These are phyloP conservation scores for Tricholauxania praeusta DNA, from an alignment of 2,888 invertebrate genomes.

Conservation along the genomic window DNA sequence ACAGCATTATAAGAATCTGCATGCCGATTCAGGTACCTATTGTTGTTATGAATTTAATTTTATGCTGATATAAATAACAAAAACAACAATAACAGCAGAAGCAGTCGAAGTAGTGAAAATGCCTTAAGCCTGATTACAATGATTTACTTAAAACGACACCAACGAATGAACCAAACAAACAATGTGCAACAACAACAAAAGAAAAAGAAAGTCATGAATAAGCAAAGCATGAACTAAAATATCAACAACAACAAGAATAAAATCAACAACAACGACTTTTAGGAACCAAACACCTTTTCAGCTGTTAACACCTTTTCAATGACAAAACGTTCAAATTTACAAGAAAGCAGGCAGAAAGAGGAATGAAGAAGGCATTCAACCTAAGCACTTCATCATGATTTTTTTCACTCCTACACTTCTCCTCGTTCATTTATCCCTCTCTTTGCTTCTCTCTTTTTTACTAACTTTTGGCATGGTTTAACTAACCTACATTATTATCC, in stretches of 20 bases:
- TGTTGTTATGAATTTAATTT: too few species aligned
- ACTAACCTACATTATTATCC: too few species aligned
- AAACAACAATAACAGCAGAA: not conserved
- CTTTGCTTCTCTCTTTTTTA: too few species aligned
- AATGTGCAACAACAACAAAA: not conserved
- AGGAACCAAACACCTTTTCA: slow-evolving; percentile 10
- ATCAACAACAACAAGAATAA: slow-evolving; percentile 1
- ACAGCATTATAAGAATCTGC: too few species aligned
- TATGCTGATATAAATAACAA: not conserved
- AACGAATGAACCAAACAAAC: slow-evolving; percentile 13
- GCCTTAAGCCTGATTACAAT: slow-evolving; percentile 24
- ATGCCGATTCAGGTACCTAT: too few species aligned
- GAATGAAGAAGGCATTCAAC: too few species aligned
- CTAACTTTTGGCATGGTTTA: too few species aligned
- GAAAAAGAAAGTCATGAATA: too few species aligned
- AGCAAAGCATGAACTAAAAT: not conserved
- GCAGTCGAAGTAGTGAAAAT: not conserved
- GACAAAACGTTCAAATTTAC: not conserved
- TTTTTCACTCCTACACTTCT: too few species aligned
- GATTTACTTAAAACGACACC: slow-evolving; percentile 13
- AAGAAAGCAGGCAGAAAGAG: too few species aligned
- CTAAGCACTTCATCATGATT: too few species aligned
- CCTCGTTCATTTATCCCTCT: too few species aligned
- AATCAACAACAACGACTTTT: not conserved
- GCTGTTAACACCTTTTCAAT: slow-evolving; percentile 22